phyloP scores from a whole-genome alignment of 2,888 invertebrate species.

The Drosophila meridionalis region DNA sequence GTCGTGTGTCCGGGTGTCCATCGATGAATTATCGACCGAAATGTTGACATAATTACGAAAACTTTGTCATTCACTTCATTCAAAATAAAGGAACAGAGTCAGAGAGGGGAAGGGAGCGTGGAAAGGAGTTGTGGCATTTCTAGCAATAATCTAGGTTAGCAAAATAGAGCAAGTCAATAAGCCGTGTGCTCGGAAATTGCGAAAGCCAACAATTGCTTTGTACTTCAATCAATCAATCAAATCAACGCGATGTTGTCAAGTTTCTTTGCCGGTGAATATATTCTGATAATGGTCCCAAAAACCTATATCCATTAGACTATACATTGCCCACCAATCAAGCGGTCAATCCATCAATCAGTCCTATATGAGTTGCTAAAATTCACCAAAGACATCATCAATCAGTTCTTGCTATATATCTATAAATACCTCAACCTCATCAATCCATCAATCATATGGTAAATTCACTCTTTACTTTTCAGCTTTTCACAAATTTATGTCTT shows the following conservation, averaged over 20 bases:
- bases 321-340: not conserved
- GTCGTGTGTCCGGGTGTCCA: slow-evolving; percentile 16
- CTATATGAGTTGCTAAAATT: not conserved
- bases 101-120: not conserved
- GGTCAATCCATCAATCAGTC: not conserved
- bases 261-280: not conserved
- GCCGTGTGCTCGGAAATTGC: not conserved
- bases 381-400: not conserved
- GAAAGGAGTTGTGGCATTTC: not conserved
- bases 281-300: not conserved
- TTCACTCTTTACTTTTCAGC: too few relatives aligned
- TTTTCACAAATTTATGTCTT: too few relatives aligned
- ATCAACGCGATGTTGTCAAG: not conserved
- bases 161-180: not conserved
- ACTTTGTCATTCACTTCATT: slow-evolving; percentile 10
- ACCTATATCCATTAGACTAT: not conserved
- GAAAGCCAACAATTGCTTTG: not conserved
- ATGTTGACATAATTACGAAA: not conserved
- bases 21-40: slow-evolving; percentile 53
- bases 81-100: not conserved
- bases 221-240: slow-evolving; percentile 1
- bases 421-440: too few relatives aligned
- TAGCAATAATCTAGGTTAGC: not conserved
- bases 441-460: too few relatives aligned
- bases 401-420: not conserved